Conservation (phyloP, 2,113 vertebrate genomes). For the Solea solea region DNA sequence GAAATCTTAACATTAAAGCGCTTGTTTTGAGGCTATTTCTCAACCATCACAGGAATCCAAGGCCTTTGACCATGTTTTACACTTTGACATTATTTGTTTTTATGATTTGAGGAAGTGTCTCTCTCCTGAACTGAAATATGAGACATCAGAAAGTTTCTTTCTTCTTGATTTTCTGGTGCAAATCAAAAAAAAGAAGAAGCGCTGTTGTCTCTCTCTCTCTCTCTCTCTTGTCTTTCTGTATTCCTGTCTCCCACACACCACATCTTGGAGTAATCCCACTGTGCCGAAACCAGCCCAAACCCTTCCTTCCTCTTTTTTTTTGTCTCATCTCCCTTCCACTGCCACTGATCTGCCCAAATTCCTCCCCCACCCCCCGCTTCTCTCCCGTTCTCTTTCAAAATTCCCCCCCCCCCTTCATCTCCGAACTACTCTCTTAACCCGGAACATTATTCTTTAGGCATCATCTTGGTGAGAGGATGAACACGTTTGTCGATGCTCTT, state of each 20-base stretch:
- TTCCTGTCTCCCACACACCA: slow-evolving; percentile 66
- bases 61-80: too few species aligned
- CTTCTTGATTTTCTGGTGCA: slow-evolving; percentile 27
- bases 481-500: slow-evolving; percentile 42
- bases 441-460: slow-evolving; percentile 34
- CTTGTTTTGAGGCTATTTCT: too few species aligned
- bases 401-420: slow-evolving; percentile 25
- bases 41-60: too few species aligned
- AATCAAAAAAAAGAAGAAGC: slow-evolving; percentile 33
- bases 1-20: too few species aligned
- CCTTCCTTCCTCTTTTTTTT: slow-evolving; percentile 24
- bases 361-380: slow-evolving; percentile 15
- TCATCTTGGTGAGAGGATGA: slow-evolving; percentile 49
- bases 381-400: slow-evolving; percentile 26
- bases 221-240: slow-evolving; percentile 55
- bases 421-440: slow-evolving; percentile 21
- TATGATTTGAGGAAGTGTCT: slow-evolving; percentile 8
- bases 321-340: slow-evolving; percentile 65
- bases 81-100: not conserved
- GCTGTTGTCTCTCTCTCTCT: slow-evolving; percentile 43
- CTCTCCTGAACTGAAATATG: slow-evolving; percentile 15
- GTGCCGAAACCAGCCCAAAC: slow-evolving; percentile 39
- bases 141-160: slow-evolving; percentile 23
- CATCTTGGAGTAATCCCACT: slow-evolving; percentile 67
- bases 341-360: slow-evolving; percentile 66